phyloP scores from a whole-genome alignment of 2,797 vertebrate genomes.

The Trematomus bernacchii region DNA sequence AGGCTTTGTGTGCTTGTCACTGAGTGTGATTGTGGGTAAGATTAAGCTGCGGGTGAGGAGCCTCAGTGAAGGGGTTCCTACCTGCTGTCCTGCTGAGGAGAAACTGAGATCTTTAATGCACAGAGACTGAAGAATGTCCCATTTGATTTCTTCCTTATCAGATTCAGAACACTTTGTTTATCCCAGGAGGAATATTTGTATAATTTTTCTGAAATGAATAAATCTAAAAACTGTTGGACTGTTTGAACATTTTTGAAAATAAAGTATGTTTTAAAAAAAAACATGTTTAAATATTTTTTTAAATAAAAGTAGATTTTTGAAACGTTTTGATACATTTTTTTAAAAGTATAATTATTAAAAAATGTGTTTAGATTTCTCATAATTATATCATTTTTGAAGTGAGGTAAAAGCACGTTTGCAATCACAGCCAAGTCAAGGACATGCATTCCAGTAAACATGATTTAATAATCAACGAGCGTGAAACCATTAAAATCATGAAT shows the following conservation, averaged over 20 bases:
- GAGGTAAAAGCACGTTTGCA: conserved; percentile 10
- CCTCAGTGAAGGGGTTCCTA: conserved; percentile 81
- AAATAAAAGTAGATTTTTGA: no score
- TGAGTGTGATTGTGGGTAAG: conserved; percentile 85
- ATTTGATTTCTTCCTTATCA: conserved; percentile 56
- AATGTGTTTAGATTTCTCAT: no score
- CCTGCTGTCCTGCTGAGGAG: conserved; percentile 82
- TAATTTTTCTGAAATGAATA: no score
- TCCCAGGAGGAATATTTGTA: no score
- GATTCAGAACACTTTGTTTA: no score
- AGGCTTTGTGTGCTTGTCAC: conserved; percentile 86
- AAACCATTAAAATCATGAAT: conserved; percentile 71
- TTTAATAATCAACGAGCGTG: conserved; percentile 77
- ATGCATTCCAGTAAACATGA: conserved; percentile 67
- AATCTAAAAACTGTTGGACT: no score
- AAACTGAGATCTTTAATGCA: conserved; percentile 54
- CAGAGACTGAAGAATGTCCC: conserved; percentile 30
- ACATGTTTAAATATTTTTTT: no score
- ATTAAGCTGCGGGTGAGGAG: conserved; percentile 86
- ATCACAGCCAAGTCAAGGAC: conserved; percentile 47
- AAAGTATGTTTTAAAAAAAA: no score
- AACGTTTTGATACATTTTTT: no score
- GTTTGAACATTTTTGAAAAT: no score
- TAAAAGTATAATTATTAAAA: no score
- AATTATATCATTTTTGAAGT: no score